Evolutionary conservation across 2,113 vertebrate genomes (phyloP), one percentile per base, ranked within the genome.

Genomic region (Leiothrix lutea): DNA sequence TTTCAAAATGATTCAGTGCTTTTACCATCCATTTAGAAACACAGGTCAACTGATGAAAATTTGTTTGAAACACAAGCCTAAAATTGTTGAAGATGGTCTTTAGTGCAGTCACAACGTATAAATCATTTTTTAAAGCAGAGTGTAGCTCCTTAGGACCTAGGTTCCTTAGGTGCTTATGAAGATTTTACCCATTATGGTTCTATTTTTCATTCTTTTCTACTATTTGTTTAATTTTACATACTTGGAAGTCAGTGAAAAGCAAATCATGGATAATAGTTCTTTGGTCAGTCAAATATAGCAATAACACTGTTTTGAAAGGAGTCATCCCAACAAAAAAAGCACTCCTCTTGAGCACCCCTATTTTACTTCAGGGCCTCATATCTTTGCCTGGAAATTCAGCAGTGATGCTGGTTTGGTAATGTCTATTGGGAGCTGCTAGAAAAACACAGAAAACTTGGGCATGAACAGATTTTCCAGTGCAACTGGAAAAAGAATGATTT

Each of bases 401-500:
- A 56, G 44, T 67, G 72, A 60, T 70, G 74, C 58, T 69, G 67
- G 50, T 66, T 85, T 83, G 47, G 80, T 96, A 90, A 96, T 74
- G 61, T 77, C 90, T 72, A 6, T 44, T 80, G 90, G 88, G 88
- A 96, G 72, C 65, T 2, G 6, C 90, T 90, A 84, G 79, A 45
- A 94, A 96, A 97, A 93, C 81, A 95, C 40, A 51, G 71, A 93
- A 92, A 95, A 78, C n/a, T 48, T 90, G 79, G 81, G 75, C 61
- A 81, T 31, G 72, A 93, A 67, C 29, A 71, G 82, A 88, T 90
- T 95, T 96, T 97, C 85, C 93, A 83, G 36, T 22, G 67, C 36
- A 78, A 94, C 33, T 93, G 92, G 94, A 96, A 95, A 97, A 95
- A 88, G 64, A 90, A 93, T 93, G 56, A 90, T 93, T 96, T 97